These are phyloP conservation scores for Agelas oroides DNA, from an alignment of 37 sponge, comb jelly and placozoan species.

Conservation along the genomic window DNA sequence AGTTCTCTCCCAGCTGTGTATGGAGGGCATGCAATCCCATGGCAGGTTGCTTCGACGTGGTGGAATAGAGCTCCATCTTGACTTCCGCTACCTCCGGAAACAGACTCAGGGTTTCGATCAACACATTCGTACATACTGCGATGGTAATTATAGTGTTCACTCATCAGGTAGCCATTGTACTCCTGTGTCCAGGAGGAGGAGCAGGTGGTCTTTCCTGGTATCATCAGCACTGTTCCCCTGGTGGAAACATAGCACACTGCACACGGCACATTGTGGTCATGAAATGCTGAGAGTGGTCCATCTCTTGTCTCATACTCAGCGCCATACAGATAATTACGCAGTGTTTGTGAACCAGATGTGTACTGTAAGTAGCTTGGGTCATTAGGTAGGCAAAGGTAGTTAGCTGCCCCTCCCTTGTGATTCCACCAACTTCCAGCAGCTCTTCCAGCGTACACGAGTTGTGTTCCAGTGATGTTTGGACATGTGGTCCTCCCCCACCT, in stretches of 20 bases:
- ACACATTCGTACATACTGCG: constrained; percentile 50
- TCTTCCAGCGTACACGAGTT: constrained; percentile 42
- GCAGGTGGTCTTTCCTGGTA: constrained; percentile 52
- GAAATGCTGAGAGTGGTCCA: background rate
- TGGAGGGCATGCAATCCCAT: constrained; percentile 62
- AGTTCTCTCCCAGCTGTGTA: constrained; percentile 48
- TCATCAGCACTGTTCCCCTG: constrained; percentile 16
- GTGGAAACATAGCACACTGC: constrained; percentile 50
- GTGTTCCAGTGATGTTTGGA: constrained; percentile 33
- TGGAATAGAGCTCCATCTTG: constrained; percentile 61
- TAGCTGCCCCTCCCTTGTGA: constrained; percentile 23
- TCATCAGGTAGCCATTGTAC: constrained; percentile 54
- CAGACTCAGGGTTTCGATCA: constrained; percentile 5
- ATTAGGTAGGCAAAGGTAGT: constrained; percentile 26
- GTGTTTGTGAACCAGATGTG: background rate
- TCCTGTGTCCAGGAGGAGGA: constrained; percentile 46
- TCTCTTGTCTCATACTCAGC: constrained; percentile 52
- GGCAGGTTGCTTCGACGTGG: constrained; percentile 49
- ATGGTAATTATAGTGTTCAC: background rate
- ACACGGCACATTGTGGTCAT: constrained; percentile 52
- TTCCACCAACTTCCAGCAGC: constrained; percentile 8
- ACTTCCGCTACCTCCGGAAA: constrained; percentile 21
- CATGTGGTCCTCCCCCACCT: constrained; percentile 45
- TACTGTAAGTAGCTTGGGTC: constrained; percentile 5
- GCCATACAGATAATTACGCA: constrained; percentile 23